phyloP scores from a whole-genome alignment of 2,888 invertebrate genomes.

The Lasioglossum figueresi region DNA sequence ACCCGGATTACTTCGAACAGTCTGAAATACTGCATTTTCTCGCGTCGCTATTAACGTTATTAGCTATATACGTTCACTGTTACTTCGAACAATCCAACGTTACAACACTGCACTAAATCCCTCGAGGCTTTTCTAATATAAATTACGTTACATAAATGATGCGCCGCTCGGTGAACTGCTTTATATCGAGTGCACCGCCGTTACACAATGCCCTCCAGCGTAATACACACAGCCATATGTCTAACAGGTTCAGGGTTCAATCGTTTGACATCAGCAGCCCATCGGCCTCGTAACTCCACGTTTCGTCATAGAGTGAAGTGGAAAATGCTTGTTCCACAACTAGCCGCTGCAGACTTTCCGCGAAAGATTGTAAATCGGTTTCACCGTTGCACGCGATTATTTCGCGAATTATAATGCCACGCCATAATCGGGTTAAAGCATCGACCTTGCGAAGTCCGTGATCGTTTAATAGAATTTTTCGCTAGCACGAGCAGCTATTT shows the following conservation, averaged over 20 bases:
- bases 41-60: neutral
- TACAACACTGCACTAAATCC: neutral
- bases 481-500: neutral
- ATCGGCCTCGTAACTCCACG: constrained; percentile 17
- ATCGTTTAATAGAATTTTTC: neutral
- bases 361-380: neutral
- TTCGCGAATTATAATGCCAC: neutral
- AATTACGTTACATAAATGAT: constrained; percentile 18
- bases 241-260: constrained; percentile 65
- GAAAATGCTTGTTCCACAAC: constrained; percentile 24
- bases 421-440: neutral
- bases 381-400: neutral
- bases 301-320: constrained; percentile 23
- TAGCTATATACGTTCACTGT: neutral
- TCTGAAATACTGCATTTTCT: neutral
- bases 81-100: neutral
- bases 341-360: neutral
- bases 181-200: constrained; percentile 42
- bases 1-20: neutral
- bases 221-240: constrained; percentile 52
- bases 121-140: neutral
- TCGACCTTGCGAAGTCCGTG: no score
- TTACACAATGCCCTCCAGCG: constrained; percentile 52
- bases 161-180: constrained; percentile 21
- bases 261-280: constrained; percentile 56